Base-by-base conservation (phyloP, 2,797 vertebrate species). In the Phrynocephalus guinanensis region DNA sequence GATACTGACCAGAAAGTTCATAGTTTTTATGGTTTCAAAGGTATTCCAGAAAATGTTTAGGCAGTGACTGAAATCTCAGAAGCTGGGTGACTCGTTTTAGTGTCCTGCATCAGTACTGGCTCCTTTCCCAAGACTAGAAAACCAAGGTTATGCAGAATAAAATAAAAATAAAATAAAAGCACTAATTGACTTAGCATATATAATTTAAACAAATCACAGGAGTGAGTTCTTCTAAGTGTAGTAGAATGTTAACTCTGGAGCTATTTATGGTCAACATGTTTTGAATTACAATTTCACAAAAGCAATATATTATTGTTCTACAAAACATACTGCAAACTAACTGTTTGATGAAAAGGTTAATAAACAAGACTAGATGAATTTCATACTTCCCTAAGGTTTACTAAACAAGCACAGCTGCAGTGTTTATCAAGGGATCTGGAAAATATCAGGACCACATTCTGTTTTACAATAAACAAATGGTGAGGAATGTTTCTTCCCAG, bases 341-440 rank as follows among this genome's bases (percentile, higher is more conserved):
- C 86, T 85, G 90, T 79, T 93, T 91, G 89, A 86, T 73, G 63
- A 91, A 83, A 94, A 89, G 88, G 92, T 91, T 95, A 94, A 93
- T 92, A 88, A 86, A 60, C 83, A 0, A 89, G 83, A 48, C 79
- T 92, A 15, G 6, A 48, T 66, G 52, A 38, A 63, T 80, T 75
- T 79, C 86, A 80, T 15, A 44, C 3, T 6, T 38, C 5, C 33
- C 38, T 63, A 82, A 44, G 5, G 33, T 44, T 82, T 6, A 50
- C 28, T 68, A 22, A 48, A 15, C 6, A 44, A 70, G 38, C 15
- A 48, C 18, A 66, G 30, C 5, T 66, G 13, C 63, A 66, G 30
- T 28, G 44, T 44, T 26, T 82, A 33, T 66, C 60, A 38, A 3
- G 52, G 22, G 68, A 82, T 72, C 18, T 72, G 18, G 5, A 56